Evolutionary conservation across 2,888 invertebrate genomes (phyloP), one percentile per base, ranked within the genome.

Genomic region (Leptinotarsa rubiginosa): DNA sequence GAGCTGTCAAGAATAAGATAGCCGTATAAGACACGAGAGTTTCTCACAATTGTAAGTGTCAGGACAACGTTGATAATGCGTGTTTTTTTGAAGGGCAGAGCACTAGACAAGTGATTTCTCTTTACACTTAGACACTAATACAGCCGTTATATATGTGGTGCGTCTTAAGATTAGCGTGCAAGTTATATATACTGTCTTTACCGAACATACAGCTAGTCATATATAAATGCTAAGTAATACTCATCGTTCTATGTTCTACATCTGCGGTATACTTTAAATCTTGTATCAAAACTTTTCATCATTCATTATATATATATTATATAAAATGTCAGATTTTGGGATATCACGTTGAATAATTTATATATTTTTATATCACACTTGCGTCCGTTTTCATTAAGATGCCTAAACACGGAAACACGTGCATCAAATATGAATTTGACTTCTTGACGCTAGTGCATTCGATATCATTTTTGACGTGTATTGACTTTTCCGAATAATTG

Each of bases 211-310:
- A 85, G 84, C 81, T 85, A 85, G 85, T 84, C 84, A 82, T 81
- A 82, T 84, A 83, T 84, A 84, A 83, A 82, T 83, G 85, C 85
- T 86, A 86, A 84, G 84, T 86, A 86, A 86, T 85, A 86, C 86
- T 86, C 85, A 84, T 85, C 85, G 81, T 85, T 81, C 82, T 84
- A 84, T 83, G 75, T 81, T 79, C 81, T 83, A 83, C 78, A 79
- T 83, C 84, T 85, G 83, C 84, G 83, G 84, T 86, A 85, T 86
- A 86, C 86, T 86, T 86, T 87, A 86, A 85, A 85, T 86, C 85
- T 86, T 86, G 87, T 88, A 88, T 87, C 87, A 88, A 88, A 88
- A 88, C 86, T 86, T 85, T 83, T 86, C 86, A 83, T 81, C 87
- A 83, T 84, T 87, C 86, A 85, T 85, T 83, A 84, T 84, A 83